phyloP scores from a whole-genome alignment of 2,797 vertebrate species.

The Crenichthys baileyi region DNA sequence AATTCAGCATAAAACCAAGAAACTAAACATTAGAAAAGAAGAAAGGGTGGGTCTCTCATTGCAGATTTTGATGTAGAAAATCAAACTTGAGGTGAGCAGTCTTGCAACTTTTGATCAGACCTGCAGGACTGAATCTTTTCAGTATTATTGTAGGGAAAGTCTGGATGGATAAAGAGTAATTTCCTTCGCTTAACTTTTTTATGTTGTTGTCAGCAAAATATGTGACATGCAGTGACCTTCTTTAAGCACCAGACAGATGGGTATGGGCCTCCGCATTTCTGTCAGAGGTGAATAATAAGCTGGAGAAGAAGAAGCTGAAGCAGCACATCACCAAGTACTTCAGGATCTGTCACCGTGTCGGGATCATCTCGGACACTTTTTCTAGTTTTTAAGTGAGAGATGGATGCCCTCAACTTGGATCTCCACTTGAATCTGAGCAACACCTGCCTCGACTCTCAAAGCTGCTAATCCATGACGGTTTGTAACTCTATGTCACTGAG shows the following conservation, averaged over 20 bases:
- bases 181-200: background rate
- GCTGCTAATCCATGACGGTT: background rate
- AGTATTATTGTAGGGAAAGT: background rate
- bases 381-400: background rate
- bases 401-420: background rate
- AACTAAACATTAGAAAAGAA: background rate
- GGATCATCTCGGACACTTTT: background rate
- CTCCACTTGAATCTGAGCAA: background rate
- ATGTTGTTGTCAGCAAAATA: constrained; percentile 8
- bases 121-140: background rate
- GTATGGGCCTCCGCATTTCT: background rate
- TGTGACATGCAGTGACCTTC: constrained; percentile 1
- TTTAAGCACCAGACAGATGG: constrained; percentile 1
- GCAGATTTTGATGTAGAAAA: background rate
- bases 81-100: background rate
- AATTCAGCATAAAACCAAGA: too few relatives aligned
- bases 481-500: background rate
- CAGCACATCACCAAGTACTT: constrained; percentile 4
- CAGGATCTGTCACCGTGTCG: background rate
- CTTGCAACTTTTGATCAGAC: background rate
- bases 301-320: constrained; percentile 1
- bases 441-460: background rate
- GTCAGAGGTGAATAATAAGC: constrained; percentile 20
- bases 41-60: background rate
- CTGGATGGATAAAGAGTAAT: background rate